Evolutionary conservation across 2,888 invertebrate species (phyloP).

Genomic region (Calliopum simillimum): DNA sequence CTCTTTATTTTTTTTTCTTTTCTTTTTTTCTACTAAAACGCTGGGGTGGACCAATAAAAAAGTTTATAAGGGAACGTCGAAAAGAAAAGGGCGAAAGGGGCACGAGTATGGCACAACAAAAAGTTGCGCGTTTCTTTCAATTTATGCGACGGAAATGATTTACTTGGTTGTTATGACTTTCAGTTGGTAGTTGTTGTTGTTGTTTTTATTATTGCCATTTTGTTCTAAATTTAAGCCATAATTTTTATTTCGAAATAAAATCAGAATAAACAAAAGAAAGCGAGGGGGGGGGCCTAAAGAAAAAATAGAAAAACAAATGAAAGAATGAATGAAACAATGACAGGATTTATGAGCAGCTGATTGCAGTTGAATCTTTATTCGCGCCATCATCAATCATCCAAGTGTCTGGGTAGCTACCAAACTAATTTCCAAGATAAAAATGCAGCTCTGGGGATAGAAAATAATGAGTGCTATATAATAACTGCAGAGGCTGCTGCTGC

Average conservation of each 20-base stretch:
- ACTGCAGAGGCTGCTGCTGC: no score
- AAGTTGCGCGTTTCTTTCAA: not conserved
- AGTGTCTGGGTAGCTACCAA: slow-evolving; percentile 6
- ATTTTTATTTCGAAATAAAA: slow-evolving; percentile 12
- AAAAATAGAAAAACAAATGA: not conserved
- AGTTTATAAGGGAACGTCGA: no score
- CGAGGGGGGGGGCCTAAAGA: no score
- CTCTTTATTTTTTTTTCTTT: not conserved
- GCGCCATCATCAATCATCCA: slow-evolving; percentile 40
- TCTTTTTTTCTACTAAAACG: not conserved
- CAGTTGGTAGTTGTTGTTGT: slow-evolving; percentile 7
- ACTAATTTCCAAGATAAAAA: not conserved
- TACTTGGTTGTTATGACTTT: slow-evolving; percentile 26
- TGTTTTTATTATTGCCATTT: not conserved
- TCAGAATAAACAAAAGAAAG: not conserved
- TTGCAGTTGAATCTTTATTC: slow-evolving; percentile 25
- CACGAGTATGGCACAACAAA: not conserved
- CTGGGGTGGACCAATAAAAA: not conserved
- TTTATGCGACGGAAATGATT: slow-evolving; percentile 33
- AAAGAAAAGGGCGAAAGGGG: not conserved
- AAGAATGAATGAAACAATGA: not conserved
- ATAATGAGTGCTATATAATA: slow-evolving; percentile 3
- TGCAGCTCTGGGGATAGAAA: not conserved
- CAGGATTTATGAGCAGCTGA: slow-evolving; percentile 27
- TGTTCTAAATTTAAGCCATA: slow-evolving; percentile 2